Base-by-base conservation (phyloP, 1,140 invertebrate species). In the Ostrea edulis region DNA sequence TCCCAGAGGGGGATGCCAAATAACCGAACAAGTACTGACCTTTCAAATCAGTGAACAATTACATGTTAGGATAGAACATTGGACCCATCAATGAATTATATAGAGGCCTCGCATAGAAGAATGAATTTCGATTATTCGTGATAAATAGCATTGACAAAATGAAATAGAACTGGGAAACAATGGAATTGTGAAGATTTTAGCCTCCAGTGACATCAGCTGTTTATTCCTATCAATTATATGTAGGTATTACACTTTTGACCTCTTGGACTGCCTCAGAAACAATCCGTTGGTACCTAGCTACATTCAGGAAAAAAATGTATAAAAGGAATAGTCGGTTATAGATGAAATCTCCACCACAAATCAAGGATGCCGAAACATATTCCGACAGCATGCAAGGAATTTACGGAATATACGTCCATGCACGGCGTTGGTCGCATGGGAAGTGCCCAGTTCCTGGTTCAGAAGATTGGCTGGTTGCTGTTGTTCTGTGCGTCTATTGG, bases 291-390 rank as follows among this genome's bases (percentile, higher is more conserved):
- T 5, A 44, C 35, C 35, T 44, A n/a, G n/a, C 14, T 62, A n/a
- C n/a, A 62, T 62, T 20, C 1, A 62, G 55, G n/a, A n/a, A 17
- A 62, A 62, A 62, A 17, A 5, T 62, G 14, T 62, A 62, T 62
- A 62, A 58, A 58, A 62, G 55, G n/a, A 62, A 62, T 62, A 20
- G n/a, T 62, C 55, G 3, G 55, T 2, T 17, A 62, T n/a, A n/a
- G 55, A 62, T 20, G n/a, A 62, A 0, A 17, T 7, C 8, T 62
- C 20, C 55, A 20, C 14, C 14, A 20, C 17, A n/a, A 20, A 12
- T 62, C 17, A 77, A 77, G n/a, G 25, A 77, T 77, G 68, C 68
- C 68, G 68, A 77, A 77, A 77, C 68, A 77, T 25, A 77, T 77
- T 9, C 68, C 68, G 4, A 77, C 35, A 77, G 25, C 29, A 77